These are phyloP conservation scores for Volucella bombylans DNA, from an alignment of 2,888 invertebrate genomes.

Conservation along the genomic window DNA sequence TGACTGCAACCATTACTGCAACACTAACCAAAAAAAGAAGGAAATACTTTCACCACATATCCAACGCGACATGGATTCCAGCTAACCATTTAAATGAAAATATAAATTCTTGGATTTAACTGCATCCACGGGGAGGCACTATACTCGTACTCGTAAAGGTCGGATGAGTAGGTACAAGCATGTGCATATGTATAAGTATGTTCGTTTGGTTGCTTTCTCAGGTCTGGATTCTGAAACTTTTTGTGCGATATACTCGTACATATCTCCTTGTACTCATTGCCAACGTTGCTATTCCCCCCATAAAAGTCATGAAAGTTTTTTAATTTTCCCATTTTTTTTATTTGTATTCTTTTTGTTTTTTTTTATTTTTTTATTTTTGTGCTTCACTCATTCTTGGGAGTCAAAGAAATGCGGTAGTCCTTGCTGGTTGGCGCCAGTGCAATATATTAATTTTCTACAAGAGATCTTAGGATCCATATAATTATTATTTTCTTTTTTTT, in stretches of 20 bases:
- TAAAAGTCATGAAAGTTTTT: constrained; percentile 74
- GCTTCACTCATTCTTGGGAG: constrained; percentile 51
- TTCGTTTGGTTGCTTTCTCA: constrained; percentile 44
- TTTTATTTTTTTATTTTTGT: neutral
- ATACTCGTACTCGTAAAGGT: neutral
- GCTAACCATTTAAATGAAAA: constrained; percentile 70
- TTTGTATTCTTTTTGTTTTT: neutral
- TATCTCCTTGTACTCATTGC: constrained; percentile 6
- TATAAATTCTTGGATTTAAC: constrained; percentile 73
- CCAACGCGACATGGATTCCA: constrained; percentile 70
- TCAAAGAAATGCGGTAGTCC: constrained; percentile 54
- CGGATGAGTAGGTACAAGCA: neutral
- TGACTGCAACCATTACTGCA: constrained; percentile 27
- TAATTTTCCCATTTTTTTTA: constrained; percentile 66
- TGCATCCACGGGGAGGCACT: constrained; percentile 51
- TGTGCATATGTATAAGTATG: constrained; percentile 10
- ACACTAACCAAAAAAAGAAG: constrained; percentile 39
- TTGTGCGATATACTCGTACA: constrained; percentile 24
- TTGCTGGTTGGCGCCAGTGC: constrained; percentile 40
- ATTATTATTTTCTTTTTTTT: constrained; percentile 50
- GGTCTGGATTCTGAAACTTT: constrained; percentile 34
- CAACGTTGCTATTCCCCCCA: constrained; percentile 49
- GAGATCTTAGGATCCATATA: constrained; percentile 65
- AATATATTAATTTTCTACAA: constrained; percentile 65
- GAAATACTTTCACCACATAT: constrained; percentile 55